Base-by-base conservation (phyloP, 2,888 invertebrate species). In the Alsophila aescularia region DNA sequence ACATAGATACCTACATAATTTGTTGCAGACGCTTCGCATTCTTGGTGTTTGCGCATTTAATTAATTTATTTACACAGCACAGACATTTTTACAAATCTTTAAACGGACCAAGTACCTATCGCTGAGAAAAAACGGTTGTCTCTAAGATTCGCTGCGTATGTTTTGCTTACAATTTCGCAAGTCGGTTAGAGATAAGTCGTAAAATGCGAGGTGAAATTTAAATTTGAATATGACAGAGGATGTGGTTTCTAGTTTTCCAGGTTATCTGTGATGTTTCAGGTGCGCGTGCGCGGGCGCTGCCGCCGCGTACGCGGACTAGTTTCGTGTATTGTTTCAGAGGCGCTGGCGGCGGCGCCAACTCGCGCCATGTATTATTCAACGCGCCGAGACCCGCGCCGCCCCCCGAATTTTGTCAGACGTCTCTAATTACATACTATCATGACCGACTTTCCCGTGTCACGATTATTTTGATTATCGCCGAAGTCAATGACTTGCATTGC, bases 401-500 rank as follows among this genome's bases (percentile, higher is more conserved):
- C 81, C 83, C 80, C 83, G 79, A 85, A 83, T 87, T 85, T 78
- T 77, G 87, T 87, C 74, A 73, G 76, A 75, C 80, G 79, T 77
- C 80, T 86, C 84, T 87, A 85, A 86, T 86, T 84, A 85, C 83
- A 82, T 81, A 81, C 78, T 77, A 79, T 80, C 82, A 77, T 84
- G 85, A 81, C 85, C 84, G 79, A 83, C 79, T 85, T 83, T 79
- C 77, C 75, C 63, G 72, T 81, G 81, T 78, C 83, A 84, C 81
- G 79, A 83, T 81, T 80, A 73, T 72, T 75, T 71, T 65, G 69
- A 74, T 74, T 73, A 80, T 81, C 77, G 78, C 72, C 74, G 68
- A 78, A 80, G 75, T 80, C 78, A 79, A 79, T 77, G 79, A 70
- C 61, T 65, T 67, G 67, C 60, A 65, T 68, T 73, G 71, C 67